Evolutionary conservation across 2,113 vertebrate species (phyloP).

Genomic region (Sylvia atricapilla): DNA sequence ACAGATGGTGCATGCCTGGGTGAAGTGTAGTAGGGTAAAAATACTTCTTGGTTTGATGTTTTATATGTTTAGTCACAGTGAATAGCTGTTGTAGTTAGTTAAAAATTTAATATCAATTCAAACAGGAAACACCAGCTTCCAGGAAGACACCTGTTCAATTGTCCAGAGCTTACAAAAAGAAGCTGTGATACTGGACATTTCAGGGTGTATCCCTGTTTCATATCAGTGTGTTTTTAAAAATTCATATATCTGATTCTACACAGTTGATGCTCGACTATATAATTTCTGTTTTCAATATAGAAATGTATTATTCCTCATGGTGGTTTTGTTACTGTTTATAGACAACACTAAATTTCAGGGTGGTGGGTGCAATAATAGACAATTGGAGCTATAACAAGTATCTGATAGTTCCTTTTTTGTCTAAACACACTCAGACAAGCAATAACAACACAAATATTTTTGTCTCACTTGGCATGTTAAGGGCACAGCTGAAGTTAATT

Average conservation of each 20-base stretch:
- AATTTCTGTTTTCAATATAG: background rate
- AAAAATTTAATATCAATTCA: background rate
- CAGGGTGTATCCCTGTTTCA: background rate
- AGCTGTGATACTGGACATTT: background rate
- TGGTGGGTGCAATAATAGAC: background rate
- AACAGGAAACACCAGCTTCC: background rate
- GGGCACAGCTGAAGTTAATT: background rate
- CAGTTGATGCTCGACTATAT: background rate
- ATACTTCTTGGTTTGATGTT: background rate
- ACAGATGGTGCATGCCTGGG: constrained; percentile 30
- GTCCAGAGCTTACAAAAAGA: background rate
- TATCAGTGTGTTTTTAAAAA: background rate
- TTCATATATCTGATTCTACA: background rate
- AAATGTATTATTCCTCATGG: background rate
- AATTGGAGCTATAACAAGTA: background rate
- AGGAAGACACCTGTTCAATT: background rate
- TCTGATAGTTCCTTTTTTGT: background rate
- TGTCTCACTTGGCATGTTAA: background rate
- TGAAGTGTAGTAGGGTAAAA: constrained; percentile 36
- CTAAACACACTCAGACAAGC: background rate
- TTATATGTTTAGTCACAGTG: background rate
- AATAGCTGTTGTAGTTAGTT: background rate
- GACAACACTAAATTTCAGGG: background rate
- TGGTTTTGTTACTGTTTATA: background rate
- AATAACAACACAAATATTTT: background rate